phyloP scores from a whole-genome alignment of 2,888 invertebrate species.

The Trissolcus japonicus region DNA sequence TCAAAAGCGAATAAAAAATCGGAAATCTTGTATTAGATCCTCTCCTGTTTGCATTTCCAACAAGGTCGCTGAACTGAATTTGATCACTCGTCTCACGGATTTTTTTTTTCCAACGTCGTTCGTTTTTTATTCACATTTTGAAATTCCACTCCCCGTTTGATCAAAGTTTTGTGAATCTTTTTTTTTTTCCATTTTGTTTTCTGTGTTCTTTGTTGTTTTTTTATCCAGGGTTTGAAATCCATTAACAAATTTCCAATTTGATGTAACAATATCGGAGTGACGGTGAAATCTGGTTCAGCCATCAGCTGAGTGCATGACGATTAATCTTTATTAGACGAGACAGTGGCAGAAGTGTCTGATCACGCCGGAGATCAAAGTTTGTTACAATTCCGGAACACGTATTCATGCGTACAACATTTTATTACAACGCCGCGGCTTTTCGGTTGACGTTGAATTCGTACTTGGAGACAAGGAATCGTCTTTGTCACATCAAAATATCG shows the following conservation, averaged over 20 bases:
- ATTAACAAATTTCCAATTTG: too few species aligned
- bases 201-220: too few species aligned
- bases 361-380: constrained; percentile 6
- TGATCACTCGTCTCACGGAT: constrained; percentile 8
- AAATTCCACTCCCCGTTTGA: too few species aligned
- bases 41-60: constrained; percentile 18
- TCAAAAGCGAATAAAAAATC: constrained; percentile 36
- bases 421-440: constrained; percentile 16
- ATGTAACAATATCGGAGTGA: too few species aligned
- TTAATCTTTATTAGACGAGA: constrained; percentile 32
- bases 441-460: constrained; percentile 25
- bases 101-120: background rate
- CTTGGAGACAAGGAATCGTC: constrained; percentile 36
- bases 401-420: constrained; percentile 24
- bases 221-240: too few species aligned
- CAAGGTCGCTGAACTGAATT: constrained; percentile 3
- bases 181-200: too few species aligned
- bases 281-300: background rate
- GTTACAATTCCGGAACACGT: constrained; percentile 5
- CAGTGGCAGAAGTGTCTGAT: constrained; percentile 24
- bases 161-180: too few species aligned
- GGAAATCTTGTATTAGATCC: constrained; percentile 15
- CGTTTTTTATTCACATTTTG: too few species aligned
- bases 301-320: constrained; percentile 1
- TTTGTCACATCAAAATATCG: constrained; percentile 50